Percentiles rank a stretch among this genome's conserved stretches.
Conservation (phyloP, 2,113 vertebrate genomes). For the Corapipo altera region DNA sequence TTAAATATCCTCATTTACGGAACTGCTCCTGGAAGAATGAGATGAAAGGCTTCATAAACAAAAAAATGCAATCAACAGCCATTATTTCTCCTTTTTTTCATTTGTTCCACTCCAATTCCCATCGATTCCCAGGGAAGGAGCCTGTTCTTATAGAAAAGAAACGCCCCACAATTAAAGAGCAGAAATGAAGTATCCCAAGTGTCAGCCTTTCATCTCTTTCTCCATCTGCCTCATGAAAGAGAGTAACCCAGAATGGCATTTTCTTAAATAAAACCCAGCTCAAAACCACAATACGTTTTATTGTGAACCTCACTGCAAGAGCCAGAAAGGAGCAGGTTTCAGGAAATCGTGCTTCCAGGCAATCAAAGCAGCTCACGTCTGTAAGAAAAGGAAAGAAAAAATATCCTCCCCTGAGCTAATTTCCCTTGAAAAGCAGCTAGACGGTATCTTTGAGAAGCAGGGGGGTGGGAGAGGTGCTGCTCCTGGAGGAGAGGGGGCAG, state of each 20-base stretch:
- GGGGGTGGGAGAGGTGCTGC: background rate
- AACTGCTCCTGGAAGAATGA: background rate
- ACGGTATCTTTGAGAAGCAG: background rate
- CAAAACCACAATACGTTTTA: slow-evolving; percentile 46
- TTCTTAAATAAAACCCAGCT: slow-evolving; percentile 45
- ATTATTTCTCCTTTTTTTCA: background rate
- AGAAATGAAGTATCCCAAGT: slow-evolving; percentile 11
- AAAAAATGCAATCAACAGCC: background rate
- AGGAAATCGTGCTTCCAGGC: slow-evolving; percentile 58
- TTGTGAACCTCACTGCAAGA: slow-evolving; percentile 51
- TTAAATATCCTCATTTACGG: background rate
- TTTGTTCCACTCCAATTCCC: slow-evolving; percentile 28
- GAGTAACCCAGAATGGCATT: slow-evolving; percentile 17
- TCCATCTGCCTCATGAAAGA: slow-evolving; percentile 45
- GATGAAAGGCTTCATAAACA: background rate
- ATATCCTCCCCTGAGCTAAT: background rate
- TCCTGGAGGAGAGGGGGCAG: background rate
- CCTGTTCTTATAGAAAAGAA: slow-evolving; percentile 13
- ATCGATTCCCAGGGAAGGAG: background rate
- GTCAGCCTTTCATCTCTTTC: slow-evolving; percentile 56
- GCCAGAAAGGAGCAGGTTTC: slow-evolving; percentile 65
- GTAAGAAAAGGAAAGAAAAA: background rate
- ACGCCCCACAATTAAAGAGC: slow-evolving; percentile 20
- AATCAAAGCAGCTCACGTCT: slow-evolving; percentile 53
- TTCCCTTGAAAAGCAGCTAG: background rate